These are phyloP conservation scores for Catocala nupta DNA, from an alignment of 2,888 invertebrate genomes.

Conservation along the genomic window DNA sequence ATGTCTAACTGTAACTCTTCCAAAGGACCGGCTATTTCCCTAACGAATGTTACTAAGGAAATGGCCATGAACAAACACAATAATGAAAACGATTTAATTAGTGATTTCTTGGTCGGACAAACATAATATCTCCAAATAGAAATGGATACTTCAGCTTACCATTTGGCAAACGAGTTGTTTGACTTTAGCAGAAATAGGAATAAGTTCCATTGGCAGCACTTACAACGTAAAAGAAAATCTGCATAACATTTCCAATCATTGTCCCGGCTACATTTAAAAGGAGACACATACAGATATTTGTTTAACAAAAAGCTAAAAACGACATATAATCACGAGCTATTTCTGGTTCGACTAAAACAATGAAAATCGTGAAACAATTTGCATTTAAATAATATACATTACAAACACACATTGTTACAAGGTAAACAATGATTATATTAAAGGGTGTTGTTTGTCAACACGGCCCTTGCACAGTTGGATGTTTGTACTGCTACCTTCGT, in stretches of 20 bases:
- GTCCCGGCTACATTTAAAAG: constrained; percentile 24
- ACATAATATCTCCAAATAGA: neutral
- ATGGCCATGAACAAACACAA: no score
- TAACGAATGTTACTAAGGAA: no score
- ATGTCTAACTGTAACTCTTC: no score
- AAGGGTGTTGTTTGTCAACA: constrained; percentile 79
- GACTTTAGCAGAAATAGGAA: constrained; percentile 17
- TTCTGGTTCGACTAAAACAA: constrained; percentile 61
- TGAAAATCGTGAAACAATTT: constrained; percentile 65
- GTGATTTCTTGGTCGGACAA: no score
- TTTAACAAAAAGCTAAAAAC: constrained; percentile 42
- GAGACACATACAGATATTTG: constrained; percentile 26
- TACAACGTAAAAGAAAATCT: constrained; percentile 20
- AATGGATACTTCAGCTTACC: neutral
- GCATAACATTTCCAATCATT: constrained; percentile 26
- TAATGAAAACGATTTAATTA: no score
- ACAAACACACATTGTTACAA: constrained; percentile 72
- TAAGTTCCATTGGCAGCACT: no score
- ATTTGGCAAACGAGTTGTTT: constrained; percentile 17
- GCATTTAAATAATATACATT: constrained; percentile 71
- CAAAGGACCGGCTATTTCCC: no score
- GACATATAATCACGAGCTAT: constrained; percentile 41
- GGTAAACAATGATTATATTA: constrained; percentile 75
- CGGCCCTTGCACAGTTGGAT: constrained; percentile 65
- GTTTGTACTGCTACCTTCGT: constrained; percentile 51